These are phyloP conservation scores for Mormoops blainvillei DNA, from an alignment of 2,113 vertebrate species.

Conservation along the genomic window DNA sequence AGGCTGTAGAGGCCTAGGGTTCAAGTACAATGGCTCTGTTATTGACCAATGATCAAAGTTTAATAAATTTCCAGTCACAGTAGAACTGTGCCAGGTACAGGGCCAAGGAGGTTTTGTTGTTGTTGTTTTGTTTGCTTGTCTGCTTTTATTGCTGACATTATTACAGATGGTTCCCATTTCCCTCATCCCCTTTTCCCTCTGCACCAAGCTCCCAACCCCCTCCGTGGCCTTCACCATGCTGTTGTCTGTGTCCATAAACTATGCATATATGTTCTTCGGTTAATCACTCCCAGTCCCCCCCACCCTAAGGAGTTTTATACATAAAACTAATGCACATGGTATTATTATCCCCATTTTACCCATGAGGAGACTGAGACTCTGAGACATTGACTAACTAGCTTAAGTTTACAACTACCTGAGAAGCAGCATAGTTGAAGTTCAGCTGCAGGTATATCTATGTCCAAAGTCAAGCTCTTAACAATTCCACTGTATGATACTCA, in stretches of 20 bases:
- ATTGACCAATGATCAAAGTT: conserved; percentile 22
- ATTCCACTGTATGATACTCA: background rate
- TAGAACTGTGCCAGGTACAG: background rate
- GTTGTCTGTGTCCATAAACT: too few relatives aligned
- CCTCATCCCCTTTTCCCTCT: too few relatives aligned
- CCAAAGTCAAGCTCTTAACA: background rate
- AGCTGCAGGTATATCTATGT: background rate
- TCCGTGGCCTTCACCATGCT: too few relatives aligned
- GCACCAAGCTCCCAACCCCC: too few relatives aligned
- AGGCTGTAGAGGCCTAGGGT: conserved; percentile 43
- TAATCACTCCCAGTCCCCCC: too few relatives aligned
- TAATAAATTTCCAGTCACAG: conserved; percentile 27
- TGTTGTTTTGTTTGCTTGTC: too few relatives aligned
- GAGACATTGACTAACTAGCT: background rate
- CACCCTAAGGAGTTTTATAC: background rate
- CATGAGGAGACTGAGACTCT: background rate
- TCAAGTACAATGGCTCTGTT: conserved; percentile 52
- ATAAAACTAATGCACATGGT: background rate
- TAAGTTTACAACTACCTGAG: background rate
- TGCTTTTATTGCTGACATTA: too few relatives aligned
- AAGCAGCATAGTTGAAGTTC: background rate
- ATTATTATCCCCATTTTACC: background rate
- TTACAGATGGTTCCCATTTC: too few relatives aligned
- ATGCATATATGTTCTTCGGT: too few relatives aligned
- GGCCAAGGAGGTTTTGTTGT: background rate